Evolutionary conservation across 2,888 invertebrate genomes (phyloP), one percentile per base, ranked within the genome.

Genomic region (Nowickia ferox): DNA sequence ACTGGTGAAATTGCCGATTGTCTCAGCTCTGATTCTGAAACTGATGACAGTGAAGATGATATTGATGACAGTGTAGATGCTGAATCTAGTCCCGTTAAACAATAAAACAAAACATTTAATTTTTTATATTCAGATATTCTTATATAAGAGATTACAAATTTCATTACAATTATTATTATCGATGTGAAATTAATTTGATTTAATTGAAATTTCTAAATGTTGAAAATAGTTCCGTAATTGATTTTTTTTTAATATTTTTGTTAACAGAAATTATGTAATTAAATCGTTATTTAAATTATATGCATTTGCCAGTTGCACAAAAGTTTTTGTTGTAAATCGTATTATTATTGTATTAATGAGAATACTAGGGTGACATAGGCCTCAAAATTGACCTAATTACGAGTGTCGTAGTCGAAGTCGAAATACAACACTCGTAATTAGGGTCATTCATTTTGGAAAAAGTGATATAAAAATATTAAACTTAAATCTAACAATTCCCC

Each of bases 1-100:
- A 99, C 99, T 74, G 99, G 99, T 89, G 96, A 96, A 92, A 95
- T 94, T 17, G 94, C 96, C 10, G 91, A 91, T 78, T 91, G 91
- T 13, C 89, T 91, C 77, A 91, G 90, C 86, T 87, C 89, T 2
- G 90, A 90, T 17, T 86, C 89, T 0, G 90, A 90, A 13, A 57
- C 89, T 0, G 90, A 90, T 9, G 88, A 89, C 0, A 88, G 87
- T 9, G 89, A 89, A 46, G 89, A 89, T n/a, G 89, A 88, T 1
- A 22, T 44, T 40, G 81, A 81, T 22, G 81, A 68, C 10, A 77
- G 61, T 48, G 38, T n/a, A 9, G 19, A n/a, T 61, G 5, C 30
- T 44, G 30, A 59, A 19, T 15, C 76, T 66, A 22, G 17, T 1
- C 9, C 72, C 22, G 42, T 53, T 44, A 59, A 78, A 61, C 17